phyloP scores from a whole-genome alignment of 2,797 vertebrate genomes.

The Lagodon rhomboides region DNA sequence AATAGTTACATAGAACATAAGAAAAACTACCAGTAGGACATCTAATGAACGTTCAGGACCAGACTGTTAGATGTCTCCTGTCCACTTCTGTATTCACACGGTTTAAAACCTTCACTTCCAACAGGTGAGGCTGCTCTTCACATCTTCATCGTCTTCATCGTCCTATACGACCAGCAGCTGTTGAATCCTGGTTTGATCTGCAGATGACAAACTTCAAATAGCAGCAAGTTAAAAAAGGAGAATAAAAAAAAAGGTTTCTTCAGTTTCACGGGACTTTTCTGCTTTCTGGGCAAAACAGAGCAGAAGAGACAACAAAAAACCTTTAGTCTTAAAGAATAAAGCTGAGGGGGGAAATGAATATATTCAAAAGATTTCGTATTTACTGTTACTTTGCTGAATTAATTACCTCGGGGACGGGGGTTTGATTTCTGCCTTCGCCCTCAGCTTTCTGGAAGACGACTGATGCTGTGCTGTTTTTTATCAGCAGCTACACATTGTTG shows the following conservation, averaged over 20 bases:
- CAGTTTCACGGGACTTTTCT: conserved; percentile 10
- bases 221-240: not conserved
- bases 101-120: not conserved
- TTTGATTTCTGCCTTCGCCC: conserved; percentile 6
- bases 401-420: conserved; percentile 4
- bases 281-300: conserved; percentile 13
- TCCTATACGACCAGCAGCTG: not conserved
- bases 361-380: conserved; percentile 41
- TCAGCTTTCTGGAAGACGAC: conserved; percentile 25
- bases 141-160: no score
- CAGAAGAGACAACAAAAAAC: conserved; percentile 5
- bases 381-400: conserved; percentile 24
- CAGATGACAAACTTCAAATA: conserved; percentile 18
- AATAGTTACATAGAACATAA: no score
- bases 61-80: no score
- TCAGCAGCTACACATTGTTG: conserved; percentile 19
- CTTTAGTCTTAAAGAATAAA: conserved; percentile 31
- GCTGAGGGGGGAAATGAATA: conserved; percentile 43
- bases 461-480: conserved; percentile 28
- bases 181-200: conserved; percentile 2
- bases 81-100: not conserved
- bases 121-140: not conserved
- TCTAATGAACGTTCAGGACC: no score
- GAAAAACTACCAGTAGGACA: no score
- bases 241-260: conserved; percentile 12